Percentiles rank a stretch among this genome's conserved stretches.
Evolutionary conservation across 2,113 vertebrate genomes (phyloP).

Genomic region (Marmota flaviventris): DNA sequence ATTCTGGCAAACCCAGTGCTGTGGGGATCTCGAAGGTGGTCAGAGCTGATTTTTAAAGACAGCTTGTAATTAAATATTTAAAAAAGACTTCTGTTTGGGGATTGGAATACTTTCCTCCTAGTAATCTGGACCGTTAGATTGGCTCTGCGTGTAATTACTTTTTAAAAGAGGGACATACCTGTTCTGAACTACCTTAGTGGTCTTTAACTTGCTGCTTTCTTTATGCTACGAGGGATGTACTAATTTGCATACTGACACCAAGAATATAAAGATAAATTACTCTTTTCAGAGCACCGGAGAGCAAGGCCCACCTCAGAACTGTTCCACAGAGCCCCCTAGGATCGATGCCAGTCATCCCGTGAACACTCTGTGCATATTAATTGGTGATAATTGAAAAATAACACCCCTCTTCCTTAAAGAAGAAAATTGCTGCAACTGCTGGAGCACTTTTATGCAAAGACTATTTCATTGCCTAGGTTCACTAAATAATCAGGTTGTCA

Average conservation of each 20-base stretch:
- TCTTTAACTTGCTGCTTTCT: constrained; percentile 44
- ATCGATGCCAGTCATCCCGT: constrained; percentile 48
- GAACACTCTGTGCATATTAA: constrained; percentile 65
- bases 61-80: constrained; percentile 44
- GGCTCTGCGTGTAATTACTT: not conserved
- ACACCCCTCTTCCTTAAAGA: constrained; percentile 64
- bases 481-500: constrained; percentile 50
- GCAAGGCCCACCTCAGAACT: constrained; percentile 15
- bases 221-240: not conserved
- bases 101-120: constrained; percentile 19
- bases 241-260: constrained; percentile 69
- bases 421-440: constrained; percentile 6
- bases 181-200: not conserved
- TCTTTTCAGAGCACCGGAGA: constrained; percentile 63
- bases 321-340: not conserved
- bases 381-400: constrained; percentile 80
- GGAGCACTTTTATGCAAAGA: constrained; percentile 51
- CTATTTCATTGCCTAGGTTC: not conserved
- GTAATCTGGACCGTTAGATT: constrained; percentile 15
- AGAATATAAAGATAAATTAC: constrained; percentile 76
- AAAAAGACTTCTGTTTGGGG: constrained; percentile 2
- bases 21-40: not conserved
- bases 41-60: constrained; percentile 43
- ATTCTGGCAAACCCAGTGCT: not conserved
- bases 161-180: not conserved